Conservation (phyloP, 2,797 vertebrate species). For the Sebastes itinus region DNA sequence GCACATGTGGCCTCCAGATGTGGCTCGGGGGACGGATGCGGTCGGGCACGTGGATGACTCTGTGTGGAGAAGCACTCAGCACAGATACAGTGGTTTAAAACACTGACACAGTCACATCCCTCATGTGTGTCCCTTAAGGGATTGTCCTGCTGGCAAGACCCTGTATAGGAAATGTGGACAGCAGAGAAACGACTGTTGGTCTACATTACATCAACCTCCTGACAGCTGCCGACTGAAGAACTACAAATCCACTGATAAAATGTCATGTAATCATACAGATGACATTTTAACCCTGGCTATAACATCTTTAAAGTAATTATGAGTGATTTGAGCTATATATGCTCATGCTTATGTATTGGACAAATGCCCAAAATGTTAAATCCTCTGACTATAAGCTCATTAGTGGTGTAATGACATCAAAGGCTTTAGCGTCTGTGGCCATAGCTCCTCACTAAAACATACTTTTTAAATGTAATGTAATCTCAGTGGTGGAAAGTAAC, state of each 20-base stretch:
- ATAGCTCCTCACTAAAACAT: neutral
- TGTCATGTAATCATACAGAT: neutral
- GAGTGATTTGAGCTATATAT: neutral
- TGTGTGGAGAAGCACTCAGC: conserved; percentile 35
- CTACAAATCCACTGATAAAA: neutral
- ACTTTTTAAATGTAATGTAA: neutral
- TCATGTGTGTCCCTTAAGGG: conserved; percentile 15
- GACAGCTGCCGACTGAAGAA: neutral
- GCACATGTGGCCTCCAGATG: conserved; percentile 80
- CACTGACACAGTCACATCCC: conserved; percentile 27
- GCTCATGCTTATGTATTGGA: neutral
- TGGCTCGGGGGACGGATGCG: conserved; percentile 44
- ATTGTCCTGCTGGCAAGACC: neutral
- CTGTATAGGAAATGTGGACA: neutral
- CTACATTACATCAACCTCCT: neutral
- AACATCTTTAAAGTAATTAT: neutral
- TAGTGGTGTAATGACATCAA: neutral
- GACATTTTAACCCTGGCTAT: neutral
- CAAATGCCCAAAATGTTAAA: neutral
- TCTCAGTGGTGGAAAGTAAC: too few species aligned
- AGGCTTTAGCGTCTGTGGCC: neutral
- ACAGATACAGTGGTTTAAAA: conserved; percentile 31
- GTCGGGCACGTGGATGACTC: conserved; percentile 48
- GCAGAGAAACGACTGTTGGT: neutral
- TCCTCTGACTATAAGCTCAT: neutral